These are phyloP conservation scores for Callionymus lyra DNA, from an alignment of 2,113 vertebrate genomes.

Conservation along the genomic window DNA sequence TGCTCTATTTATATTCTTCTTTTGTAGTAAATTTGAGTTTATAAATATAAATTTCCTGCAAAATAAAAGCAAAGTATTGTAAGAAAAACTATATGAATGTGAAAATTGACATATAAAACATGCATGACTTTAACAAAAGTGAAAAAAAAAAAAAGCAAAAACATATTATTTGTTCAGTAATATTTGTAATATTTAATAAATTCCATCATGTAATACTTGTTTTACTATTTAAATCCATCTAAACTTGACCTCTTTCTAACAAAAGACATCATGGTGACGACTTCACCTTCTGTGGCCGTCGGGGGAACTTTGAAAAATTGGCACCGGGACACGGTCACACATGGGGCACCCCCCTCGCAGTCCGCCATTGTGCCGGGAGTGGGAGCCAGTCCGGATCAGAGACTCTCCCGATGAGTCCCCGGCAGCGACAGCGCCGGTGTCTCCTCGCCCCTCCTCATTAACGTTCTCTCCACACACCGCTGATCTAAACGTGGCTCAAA, in stretches of 20 bases:
- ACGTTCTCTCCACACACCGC: slow-evolving; percentile 54
- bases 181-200: no score
- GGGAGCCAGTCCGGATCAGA: slow-evolving; percentile 26
- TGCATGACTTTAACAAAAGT: no score
- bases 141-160: no score
- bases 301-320: slow-evolving; percentile 36
- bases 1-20: no score
- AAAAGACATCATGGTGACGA: slow-evolving; percentile 7
- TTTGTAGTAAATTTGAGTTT: no score
- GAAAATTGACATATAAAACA: no score
- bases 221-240: no score
- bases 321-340: slow-evolving; percentile 23
- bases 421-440: slow-evolving; percentile 8
- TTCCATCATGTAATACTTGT: no score
- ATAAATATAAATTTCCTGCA: no score
- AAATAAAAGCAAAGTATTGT: no score
- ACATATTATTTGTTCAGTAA: no score
- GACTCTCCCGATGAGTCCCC: slow-evolving; percentile 25
- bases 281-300: not conserved
- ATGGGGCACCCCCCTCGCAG: slow-evolving; percentile 14
- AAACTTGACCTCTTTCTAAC: slow-evolving; percentile 8
- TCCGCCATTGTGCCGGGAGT: slow-evolving; percentile 25
- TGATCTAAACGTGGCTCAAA: slow-evolving; percentile 75
- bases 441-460: slow-evolving; percentile 56
- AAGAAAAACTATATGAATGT: no score